These are phyloP conservation scores for Odontomachus brunneus DNA, from an alignment of 1,140 invertebrate genomes.

Conservation along the genomic window DNA sequence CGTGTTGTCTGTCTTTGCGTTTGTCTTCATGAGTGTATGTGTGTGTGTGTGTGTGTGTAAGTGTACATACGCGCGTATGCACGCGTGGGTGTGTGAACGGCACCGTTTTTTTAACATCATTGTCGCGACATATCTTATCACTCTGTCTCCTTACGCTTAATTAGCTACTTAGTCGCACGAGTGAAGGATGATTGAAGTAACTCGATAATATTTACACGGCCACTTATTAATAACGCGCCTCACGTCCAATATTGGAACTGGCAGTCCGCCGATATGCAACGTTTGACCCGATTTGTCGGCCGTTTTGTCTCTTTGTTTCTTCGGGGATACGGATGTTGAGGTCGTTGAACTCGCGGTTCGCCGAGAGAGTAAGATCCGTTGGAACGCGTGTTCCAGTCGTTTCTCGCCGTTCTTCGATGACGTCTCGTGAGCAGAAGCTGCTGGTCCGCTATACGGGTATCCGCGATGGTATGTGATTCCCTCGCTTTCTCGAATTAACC, in stretches of 20 bases:
- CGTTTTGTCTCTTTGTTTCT: conserved; percentile 9
- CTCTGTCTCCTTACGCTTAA: conserved; percentile 52
- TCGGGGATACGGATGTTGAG: not conserved
- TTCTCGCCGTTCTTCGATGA: too few species aligned
- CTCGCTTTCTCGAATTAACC: too few species aligned
- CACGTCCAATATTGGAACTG: conserved; percentile 56
- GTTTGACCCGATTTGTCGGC: conserved; percentile 61
- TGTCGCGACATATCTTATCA: conserved; percentile 46
- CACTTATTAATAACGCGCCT: conserved; percentile 47
- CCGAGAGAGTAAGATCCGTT: too few species aligned
- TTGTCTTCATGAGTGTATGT: not conserved
- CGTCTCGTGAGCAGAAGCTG: too few species aligned
- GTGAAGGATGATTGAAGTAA: conserved; percentile 62
- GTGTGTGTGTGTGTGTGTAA: conserved; percentile 15
- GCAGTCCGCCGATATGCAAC: conserved; percentile 55
- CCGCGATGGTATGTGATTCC: too few species aligned
- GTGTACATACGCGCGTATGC: not conserved
- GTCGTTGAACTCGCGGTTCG: too few species aligned
- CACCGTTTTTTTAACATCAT: conserved; percentile 54
- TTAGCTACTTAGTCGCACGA: conserved; percentile 61
- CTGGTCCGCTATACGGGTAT: too few species aligned
- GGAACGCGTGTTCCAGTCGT: too few species aligned
- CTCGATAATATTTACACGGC: conserved; percentile 70
- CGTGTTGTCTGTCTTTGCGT: not conserved
- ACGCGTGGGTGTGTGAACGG: conserved; percentile 9